Evolutionary conservation across 1,140 invertebrate species (phyloP).

Genomic region (Atta texana): DNA sequence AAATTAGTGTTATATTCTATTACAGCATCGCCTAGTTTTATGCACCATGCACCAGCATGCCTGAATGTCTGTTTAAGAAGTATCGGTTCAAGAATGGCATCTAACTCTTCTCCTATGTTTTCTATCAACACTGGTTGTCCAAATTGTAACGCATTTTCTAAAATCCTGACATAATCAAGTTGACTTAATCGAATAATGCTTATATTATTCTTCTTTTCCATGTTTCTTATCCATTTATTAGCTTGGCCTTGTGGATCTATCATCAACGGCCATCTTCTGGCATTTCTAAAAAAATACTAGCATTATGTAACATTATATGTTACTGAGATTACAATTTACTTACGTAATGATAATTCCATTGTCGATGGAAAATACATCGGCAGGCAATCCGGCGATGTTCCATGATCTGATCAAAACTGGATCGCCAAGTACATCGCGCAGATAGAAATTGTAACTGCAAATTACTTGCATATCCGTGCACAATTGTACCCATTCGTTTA

Average conservation of each 20-base stretch:
- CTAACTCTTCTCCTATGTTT: constrained; percentile 95
- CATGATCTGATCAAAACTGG: constrained; percentile 95
- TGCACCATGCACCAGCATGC: constrained; percentile 92
- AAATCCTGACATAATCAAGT: constrained; percentile 92
- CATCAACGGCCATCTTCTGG: constrained; percentile 95
- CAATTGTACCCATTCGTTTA: constrained; percentile 91
- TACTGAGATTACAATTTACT: constrained; percentile 32
- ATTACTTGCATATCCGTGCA: constrained; percentile 90
- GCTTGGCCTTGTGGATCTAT: constrained; percentile 98
- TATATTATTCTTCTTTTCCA: constrained; percentile 95
- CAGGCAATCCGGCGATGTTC: constrained; percentile 96
- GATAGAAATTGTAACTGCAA: constrained; percentile 91
- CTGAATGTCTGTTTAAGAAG: constrained; percentile 96
- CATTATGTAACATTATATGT: background rate
- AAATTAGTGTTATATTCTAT: constrained; percentile 95
- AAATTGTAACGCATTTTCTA: constrained; percentile 97
- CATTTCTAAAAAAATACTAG: constrained; percentile 87
- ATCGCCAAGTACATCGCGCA: constrained; percentile 93
- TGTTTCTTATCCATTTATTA: constrained; percentile 97
- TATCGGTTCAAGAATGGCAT: constrained; percentile 95
- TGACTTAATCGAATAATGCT: constrained; percentile 93
- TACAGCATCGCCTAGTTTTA: constrained; percentile 94
- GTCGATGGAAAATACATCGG: constrained; percentile 95
- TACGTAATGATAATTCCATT: constrained; percentile 94
- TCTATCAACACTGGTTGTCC: constrained; percentile 95